A percentile compares a stretch with the other conserved stretches of the same genome.
Conservation (phyloP, 2,888 invertebrate genomes). For the Scotopteryx bipunctaria region DNA sequence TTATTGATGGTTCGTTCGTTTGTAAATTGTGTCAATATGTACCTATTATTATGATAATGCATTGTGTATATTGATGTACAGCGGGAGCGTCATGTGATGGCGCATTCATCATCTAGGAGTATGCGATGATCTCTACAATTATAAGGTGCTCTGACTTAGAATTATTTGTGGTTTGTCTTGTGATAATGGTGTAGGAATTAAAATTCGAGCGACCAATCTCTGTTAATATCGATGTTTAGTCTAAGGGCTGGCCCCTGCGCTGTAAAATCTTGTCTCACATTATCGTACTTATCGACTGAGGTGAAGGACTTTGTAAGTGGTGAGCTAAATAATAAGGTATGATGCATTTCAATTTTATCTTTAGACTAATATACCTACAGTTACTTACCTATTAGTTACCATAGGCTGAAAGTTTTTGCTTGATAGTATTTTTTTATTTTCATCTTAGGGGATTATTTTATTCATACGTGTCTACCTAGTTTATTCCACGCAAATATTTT, state of each 20-base stretch:
- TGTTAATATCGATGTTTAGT: constrained; percentile 66
- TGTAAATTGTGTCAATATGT: constrained; percentile 78
- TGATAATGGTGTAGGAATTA: constrained; percentile 73
- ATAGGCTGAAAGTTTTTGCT: constrained; percentile 56
- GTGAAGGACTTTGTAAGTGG: constrained; percentile 31
- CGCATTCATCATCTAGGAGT: constrained; percentile 65
- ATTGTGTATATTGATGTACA: constrained; percentile 76
- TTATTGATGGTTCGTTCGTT: constrained; percentile 57
- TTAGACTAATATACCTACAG: constrained; percentile 48
- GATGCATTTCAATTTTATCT: constrained; percentile 74
- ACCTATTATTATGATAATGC: constrained; percentile 62
- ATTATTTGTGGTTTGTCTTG: constrained; percentile 77
- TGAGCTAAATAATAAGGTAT: constrained; percentile 52
- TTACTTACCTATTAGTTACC: constrained; percentile 56
- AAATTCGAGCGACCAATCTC: constrained; percentile 76
- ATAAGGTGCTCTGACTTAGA: constrained; percentile 83
- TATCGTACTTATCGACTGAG: constrained; percentile 42
- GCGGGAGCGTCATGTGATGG: constrained; percentile 76
- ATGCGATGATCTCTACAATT: constrained; percentile 83
- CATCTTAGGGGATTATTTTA: not conserved
- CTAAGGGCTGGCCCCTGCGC: constrained; percentile 71
- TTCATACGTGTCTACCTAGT: not conserved
- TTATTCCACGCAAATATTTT: constrained; percentile 1
- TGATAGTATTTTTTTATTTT: constrained; percentile 46
- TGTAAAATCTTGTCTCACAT: constrained; percentile 43